Conservation (phyloP, 2,888 invertebrate genomes). For the Leucozona laternaria region DNA sequence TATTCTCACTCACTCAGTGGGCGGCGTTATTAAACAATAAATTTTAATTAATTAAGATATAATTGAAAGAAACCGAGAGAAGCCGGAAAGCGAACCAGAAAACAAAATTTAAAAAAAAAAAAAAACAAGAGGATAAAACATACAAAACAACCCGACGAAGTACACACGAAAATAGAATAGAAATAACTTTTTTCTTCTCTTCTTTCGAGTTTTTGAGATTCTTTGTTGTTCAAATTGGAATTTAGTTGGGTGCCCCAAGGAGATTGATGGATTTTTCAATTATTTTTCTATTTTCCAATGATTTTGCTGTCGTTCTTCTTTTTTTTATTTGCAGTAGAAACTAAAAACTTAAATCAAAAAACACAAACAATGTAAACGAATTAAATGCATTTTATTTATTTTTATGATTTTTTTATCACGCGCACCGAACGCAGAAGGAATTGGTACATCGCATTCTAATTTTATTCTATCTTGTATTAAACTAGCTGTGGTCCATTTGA, state of each 20-base stretch:
- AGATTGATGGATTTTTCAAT: slow-evolving; percentile 27
- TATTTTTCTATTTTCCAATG: slow-evolving; percentile 1
- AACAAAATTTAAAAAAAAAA: background rate
- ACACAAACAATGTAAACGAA: slow-evolving; percentile 7
- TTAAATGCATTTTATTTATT: slow-evolving; percentile 32
- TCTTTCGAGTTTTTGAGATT: slow-evolving; percentile 5
- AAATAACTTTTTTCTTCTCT: background rate
- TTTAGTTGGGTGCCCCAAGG: background rate
- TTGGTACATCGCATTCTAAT: slow-evolving; percentile 11
- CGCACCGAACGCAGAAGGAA: slow-evolving; percentile 20
- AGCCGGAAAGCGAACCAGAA: slow-evolving; percentile 4
- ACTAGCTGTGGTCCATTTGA: background rate
- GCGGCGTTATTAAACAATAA: slow-evolving; percentile 35
- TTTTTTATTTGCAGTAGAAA: background rate
- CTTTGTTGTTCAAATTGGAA: slow-evolving; percentile 34
- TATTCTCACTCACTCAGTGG: slow-evolving; percentile 17
- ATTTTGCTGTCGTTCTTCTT: background rate
- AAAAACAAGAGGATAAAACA: background rate
- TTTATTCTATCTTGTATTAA: background rate
- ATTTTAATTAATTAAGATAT: slow-evolving; percentile 31
- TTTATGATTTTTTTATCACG: slow-evolving; percentile 2
- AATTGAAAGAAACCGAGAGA: slow-evolving; percentile 14
- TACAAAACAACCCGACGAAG: background rate
- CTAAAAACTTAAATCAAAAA: slow-evolving; percentile 18
- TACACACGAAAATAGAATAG: slow-evolving; percentile 32